Base-by-base conservation (phyloP, 37 sponge, comb jelly and placozoan genomes). In the Ephydatia muelleri region DNA sequence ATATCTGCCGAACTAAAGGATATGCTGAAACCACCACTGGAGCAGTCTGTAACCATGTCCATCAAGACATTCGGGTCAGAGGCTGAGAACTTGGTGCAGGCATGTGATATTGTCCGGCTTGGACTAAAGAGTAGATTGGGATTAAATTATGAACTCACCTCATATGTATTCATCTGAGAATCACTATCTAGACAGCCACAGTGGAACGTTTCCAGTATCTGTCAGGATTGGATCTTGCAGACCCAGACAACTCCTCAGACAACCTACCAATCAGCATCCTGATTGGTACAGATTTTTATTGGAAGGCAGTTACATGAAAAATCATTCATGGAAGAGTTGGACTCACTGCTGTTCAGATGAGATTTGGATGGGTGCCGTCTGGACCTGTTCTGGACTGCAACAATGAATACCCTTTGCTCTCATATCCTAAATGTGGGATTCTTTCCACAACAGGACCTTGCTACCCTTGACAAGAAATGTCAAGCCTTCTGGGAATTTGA, bases 161-260 rank as follows among this genome's bases (percentile, higher is more conserved):
- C 75, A 83, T 83, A 30, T 83, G 84, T 49, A 3, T 29, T 36
- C 40, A 85, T 85, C 64, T 85, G 86, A 70, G 76, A 49, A 30
- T 75, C 84, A 21, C 25, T 83, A 28, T 38, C 27, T 28, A 4
- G 72, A 25, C 82, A 82, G 82, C 82, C 71, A 64, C 66, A 23
- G 22, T 74, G 32, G 73, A 72, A 25, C 33, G 34, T 28, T 21
- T 30, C 35, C 25, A 74, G 3, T 67, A 74, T 33, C 31, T 83
- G 19, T 64, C 57, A 38, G 26, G 75, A 13, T 66, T 83, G 34
- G 84, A 83, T 4, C 48, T 83, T 26, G 84, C 84, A 33, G 84
- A 83, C 35, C 57, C 75, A n/a, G 37, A 57, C 14, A 75, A 83
- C n/a, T 75, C 19, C n/a, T 75, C 19, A 30, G 27, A 65, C 3